Conservation (phyloP, 2,888 invertebrate species). For the Cosmorhoe ocellata region DNA sequence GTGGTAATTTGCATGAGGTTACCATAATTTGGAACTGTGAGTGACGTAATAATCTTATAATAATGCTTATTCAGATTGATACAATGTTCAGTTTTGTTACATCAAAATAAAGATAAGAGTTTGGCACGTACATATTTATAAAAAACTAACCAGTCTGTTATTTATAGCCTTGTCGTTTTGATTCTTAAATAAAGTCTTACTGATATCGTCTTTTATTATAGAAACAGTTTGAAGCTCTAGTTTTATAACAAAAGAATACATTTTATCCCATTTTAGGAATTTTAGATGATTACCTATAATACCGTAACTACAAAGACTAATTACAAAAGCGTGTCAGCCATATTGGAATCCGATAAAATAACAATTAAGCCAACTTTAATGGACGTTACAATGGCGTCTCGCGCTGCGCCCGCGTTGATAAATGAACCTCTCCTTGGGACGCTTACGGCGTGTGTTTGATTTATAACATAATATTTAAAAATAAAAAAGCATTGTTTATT, state of each 20-base stretch:
- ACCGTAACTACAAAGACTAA: slow-evolving; percentile 53
- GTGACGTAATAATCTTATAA: slow-evolving; percentile 69
- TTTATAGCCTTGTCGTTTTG: too few relatives aligned
- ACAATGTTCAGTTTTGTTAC: background rate
- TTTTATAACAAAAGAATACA: too few relatives aligned
- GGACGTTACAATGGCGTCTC: slow-evolving; percentile 63
- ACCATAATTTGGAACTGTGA: slow-evolving; percentile 60
- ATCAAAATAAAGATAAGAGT: background rate
- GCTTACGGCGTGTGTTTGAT: slow-evolving; percentile 75
- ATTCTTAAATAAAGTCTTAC: too few relatives aligned
- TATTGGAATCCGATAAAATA: slow-evolving; percentile 78
- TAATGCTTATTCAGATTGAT: slow-evolving; percentile 21
- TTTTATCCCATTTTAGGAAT: too few relatives aligned
- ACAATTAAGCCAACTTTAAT: slow-evolving; percentile 77
- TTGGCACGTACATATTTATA: too few relatives aligned
- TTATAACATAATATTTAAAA: slow-evolving; percentile 75
- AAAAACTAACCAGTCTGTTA: too few relatives aligned
- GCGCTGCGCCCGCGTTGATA: slow-evolving; percentile 70
- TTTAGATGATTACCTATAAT: slow-evolving; percentile 12
- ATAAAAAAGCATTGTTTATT: slow-evolving; percentile 70
- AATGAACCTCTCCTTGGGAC: slow-evolving; percentile 67
- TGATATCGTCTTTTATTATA: too few relatives aligned
- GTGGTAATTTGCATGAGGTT: slow-evolving; percentile 68
- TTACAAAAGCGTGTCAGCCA: slow-evolving; percentile 67
- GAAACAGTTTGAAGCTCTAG: too few relatives aligned